These are phyloP conservation scores for Xenopus borealis DNA, from an alignment of 2,113 vertebrate species.

Conservation along the genomic window DNA sequence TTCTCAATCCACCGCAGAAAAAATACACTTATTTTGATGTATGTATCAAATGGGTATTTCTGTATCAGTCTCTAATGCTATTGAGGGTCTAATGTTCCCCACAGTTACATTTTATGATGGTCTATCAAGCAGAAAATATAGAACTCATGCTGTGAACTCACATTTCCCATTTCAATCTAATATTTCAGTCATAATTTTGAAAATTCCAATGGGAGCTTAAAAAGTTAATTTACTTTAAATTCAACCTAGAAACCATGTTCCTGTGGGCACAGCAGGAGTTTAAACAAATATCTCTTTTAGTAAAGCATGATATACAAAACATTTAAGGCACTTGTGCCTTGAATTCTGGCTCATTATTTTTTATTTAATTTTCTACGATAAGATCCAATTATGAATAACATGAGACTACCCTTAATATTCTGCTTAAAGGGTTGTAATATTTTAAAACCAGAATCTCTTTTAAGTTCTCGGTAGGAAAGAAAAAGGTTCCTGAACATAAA, in stretches of 20 bases:
- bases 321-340: conserved; percentile 70
- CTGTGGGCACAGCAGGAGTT: conserved; percentile 68
- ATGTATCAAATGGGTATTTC: conserved; percentile 35
- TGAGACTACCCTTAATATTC: conserved; percentile 63
- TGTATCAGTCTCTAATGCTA: conserved; percentile 35
- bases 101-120: conserved; percentile 43
- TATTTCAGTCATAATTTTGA: conserved; percentile 64
- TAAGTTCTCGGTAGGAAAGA: conserved; percentile 53
- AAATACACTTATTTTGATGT: conserved; percentile 38
- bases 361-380: conserved; percentile 79
- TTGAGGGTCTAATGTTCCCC: conserved; percentile 43
- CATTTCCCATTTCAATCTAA: conserved; percentile 62
- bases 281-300: conserved; percentile 73
- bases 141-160: conserved; percentile 59
- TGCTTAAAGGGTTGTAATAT: conserved; percentile 65
- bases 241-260: conserved; percentile 68
- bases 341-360: conserved; percentile 71
- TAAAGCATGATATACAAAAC: conserved; percentile 69
- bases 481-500: too few relatives aligned
- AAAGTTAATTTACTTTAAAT: conserved; percentile 71
- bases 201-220: conserved; percentile 67
- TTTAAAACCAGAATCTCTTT: conserved; percentile 69
- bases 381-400: conserved; percentile 78
- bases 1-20: conserved; percentile 14
- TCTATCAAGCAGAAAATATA: conserved; percentile 56